These are phyloP conservation scores for Amphipyra tragopoginis DNA, from an alignment of 2,888 invertebrate genomes.

Conservation along the genomic window DNA sequence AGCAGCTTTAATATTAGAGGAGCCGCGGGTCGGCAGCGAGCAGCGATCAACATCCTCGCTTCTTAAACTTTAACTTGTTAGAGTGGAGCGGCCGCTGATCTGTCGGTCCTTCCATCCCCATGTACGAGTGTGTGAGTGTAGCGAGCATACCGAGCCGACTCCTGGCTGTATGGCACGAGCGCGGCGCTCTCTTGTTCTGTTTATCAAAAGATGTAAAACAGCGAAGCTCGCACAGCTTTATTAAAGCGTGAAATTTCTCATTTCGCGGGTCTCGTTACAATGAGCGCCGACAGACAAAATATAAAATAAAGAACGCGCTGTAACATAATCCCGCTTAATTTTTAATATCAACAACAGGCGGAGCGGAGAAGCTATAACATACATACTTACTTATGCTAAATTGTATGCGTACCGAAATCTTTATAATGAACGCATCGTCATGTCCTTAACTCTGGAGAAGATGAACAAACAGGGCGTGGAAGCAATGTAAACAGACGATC, in stretches of 20 bases:
- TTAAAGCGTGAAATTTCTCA: slow-evolving; percentile 69
- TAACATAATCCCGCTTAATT: slow-evolving; percentile 27
- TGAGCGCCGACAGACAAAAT: slow-evolving; percentile 28
- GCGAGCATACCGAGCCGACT: not conserved
- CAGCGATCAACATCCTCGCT: slow-evolving; percentile 13
- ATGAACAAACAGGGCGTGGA: too few species aligned
- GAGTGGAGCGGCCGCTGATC: slow-evolving; percentile 4
- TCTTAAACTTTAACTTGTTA: slow-evolving; percentile 21
- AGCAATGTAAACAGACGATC: too few species aligned
- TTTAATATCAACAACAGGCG: slow-evolving; percentile 20
- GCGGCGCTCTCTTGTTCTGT: slow-evolving; percentile 3
- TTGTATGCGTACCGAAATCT: not conserved
- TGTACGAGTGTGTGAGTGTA: not conserved
- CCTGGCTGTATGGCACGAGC: not conserved
- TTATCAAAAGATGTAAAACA: slow-evolving; percentile 39
- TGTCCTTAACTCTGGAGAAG: too few species aligned
- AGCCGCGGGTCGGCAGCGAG: slow-evolving; percentile 25
- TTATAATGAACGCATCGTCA: too few species aligned
- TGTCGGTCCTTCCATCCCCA: not conserved
- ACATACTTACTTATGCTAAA: not conserved
- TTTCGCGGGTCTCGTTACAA: slow-evolving; percentile 57
- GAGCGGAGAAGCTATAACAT: not conserved
- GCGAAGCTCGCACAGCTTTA: slow-evolving; percentile 44
- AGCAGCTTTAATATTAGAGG: slow-evolving; percentile 57
- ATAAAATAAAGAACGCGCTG: slow-evolving; percentile 14